Conservation (phyloP, 2,888 invertebrate species). For the Acronicta alni region DNA sequence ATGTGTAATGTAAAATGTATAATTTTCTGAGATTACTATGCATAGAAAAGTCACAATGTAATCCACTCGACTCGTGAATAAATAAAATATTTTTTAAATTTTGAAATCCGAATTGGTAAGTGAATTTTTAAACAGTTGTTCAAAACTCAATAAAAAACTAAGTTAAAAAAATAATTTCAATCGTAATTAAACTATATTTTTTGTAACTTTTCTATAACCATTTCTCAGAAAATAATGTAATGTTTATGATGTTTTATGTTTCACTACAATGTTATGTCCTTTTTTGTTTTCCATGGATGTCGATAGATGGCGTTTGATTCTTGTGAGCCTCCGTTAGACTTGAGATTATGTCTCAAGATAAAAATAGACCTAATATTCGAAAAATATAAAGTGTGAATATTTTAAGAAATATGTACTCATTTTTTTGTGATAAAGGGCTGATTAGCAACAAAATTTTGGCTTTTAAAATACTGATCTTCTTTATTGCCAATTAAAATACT, state of each 20-base stretch:
- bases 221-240: constrained; percentile 19
- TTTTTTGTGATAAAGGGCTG: constrained; percentile 29
- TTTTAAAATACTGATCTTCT: constrained; percentile 23
- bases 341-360: not conserved
- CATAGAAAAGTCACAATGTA: not conserved
- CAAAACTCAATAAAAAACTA: constrained; percentile 1
- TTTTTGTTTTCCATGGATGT: constrained; percentile 32
- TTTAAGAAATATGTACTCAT: constrained; percentile 4
- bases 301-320: constrained; percentile 19
- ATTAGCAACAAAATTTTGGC: constrained; percentile 39
- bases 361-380: constrained; percentile 3
- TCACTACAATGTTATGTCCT: constrained; percentile 23
- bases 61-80: not conserved
- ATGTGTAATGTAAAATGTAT: constrained; percentile 76
- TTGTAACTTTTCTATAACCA: constrained; percentile 7
- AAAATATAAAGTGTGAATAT: constrained; percentile 13
- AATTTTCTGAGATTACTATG: constrained; percentile 38
- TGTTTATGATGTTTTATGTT: constrained; percentile 29
- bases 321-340: constrained; percentile 14
- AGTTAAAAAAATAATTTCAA: not conserved
- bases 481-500: constrained; percentile 64
- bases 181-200: not conserved
- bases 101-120: no score
- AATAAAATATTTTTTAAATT: no score
- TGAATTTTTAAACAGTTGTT: not conserved